phyloP scores from a whole-genome alignment of 2,797 vertebrate genomes.

The Psittacula derbiana region DNA sequence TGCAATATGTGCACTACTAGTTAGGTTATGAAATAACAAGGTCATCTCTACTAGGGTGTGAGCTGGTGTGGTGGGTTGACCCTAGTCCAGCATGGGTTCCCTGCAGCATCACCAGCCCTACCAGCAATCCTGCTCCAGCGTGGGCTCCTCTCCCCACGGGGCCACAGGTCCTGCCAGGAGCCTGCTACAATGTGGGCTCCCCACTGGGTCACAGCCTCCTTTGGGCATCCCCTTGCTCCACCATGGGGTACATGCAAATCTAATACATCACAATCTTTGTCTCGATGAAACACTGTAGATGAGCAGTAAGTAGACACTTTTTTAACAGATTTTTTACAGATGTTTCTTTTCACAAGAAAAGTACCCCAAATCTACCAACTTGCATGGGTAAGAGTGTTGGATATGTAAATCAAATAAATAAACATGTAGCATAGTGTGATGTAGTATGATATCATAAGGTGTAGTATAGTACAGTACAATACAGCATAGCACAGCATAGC shows the following conservation, averaged over 20 bases:
- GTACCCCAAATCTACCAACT: not conserved
- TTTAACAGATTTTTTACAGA: not conserved
- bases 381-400: not conserved
- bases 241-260: not conserved
- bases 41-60: not conserved
- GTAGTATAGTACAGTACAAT: not conserved
- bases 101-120: not conserved
- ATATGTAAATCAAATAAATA: not conserved
- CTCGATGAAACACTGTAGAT: not conserved
- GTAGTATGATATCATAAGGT: not conserved
- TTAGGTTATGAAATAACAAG: not conserved
- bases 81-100: not conserved
- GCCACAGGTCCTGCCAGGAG: not conserved
- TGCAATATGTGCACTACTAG: not conserved
- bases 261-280: not conserved
- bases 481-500: too few species aligned
- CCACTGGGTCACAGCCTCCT: not conserved
- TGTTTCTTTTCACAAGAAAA: not conserved
- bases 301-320: not conserved
- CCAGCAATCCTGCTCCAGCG: not conserved
- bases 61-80: not conserved
- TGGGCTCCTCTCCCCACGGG: not conserved
- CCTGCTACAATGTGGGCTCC: not conserved
- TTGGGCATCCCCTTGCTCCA: not conserved
- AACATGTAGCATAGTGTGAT: not conserved